A percentile compares a stretch with the other conserved stretches of the same genome.
Conservation (phyloP, 2,888 invertebrate genomes). For the Chymomyza caudatula region DNA sequence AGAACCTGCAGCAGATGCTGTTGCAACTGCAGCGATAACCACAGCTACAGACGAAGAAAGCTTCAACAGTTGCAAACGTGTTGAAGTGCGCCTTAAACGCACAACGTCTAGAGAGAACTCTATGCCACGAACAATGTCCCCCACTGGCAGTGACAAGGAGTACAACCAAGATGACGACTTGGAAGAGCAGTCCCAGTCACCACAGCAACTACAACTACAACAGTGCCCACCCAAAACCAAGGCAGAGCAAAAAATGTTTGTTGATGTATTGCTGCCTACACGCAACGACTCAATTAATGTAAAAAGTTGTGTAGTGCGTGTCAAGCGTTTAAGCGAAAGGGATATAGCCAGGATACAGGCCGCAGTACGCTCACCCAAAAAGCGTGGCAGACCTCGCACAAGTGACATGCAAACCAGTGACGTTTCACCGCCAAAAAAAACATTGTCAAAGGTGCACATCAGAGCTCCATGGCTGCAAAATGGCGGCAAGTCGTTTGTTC, state of each 20-base stretch:
- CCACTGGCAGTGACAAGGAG: not conserved
- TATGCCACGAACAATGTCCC: too few species aligned
- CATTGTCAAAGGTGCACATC: conserved; percentile 34
- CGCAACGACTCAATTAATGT: not conserved
- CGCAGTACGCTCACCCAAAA: not conserved
- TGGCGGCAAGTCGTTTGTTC: conserved; percentile 5
- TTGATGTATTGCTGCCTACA: conserved; percentile 7
- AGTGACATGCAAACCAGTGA: not conserved
- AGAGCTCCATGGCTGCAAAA: conserved; percentile 26
- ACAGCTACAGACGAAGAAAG: not conserved
- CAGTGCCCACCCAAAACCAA: conserved; percentile 49
- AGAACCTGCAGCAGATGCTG: not conserved
- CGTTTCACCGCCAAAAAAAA: conserved; percentile 17
- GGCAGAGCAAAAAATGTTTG: conserved; percentile 58
- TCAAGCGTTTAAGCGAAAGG: conserved; percentile 30
- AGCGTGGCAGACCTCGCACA: conserved; percentile 7
- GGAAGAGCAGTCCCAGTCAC: not conserved
- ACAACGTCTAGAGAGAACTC: not conserved
- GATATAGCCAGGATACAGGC: not conserved
- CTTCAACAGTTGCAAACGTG: not conserved
- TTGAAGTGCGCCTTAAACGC: not conserved
- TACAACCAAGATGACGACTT: not conserved
- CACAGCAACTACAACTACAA: not conserved
- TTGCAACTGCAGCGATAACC: not conserved
- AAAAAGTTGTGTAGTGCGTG: conserved; percentile 24